Evolutionary conservation across 2,113 vertebrate genomes (phyloP), one percentile per base, ranked within the genome.

Genomic region (Gulo gulo): DNA sequence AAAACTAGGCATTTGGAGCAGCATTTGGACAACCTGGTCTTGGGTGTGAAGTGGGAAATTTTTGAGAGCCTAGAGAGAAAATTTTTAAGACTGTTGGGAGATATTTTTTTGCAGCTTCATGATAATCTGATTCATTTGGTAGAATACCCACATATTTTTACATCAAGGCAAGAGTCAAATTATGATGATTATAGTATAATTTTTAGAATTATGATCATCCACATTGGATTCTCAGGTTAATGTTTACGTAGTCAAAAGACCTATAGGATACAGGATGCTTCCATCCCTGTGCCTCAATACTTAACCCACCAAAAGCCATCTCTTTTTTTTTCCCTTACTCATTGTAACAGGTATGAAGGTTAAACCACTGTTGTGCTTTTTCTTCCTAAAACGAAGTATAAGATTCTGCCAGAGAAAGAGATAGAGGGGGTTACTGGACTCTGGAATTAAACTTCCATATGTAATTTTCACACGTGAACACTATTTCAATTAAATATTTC

Each of bases 391-490:
- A 91, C 47, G 21, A 95, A 91, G 21, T 7, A 16, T 10, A 55
- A 18, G 2, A 4, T 73, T 91, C 36, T 94, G 31, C 14, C 59
- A 90, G 73, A 88, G 74, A 36, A 91, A 96, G 14, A 87, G 55
- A 86, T n/a, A 82, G 0, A 81, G 39, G 11, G 59, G n/a, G 6
- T 81, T 88, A 55, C 4, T 59, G 3, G 69, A 20, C 9, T 94
- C 31, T 89, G 52, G 29, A 95, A 96, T 93, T 94, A 55, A 96
- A 88, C 4, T 63, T 92, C 31, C 67, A 92, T n/a, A 67, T 50
- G 5, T 83, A 79, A 52, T 87, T 96, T 94, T 95, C 57, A 96
- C 26, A 96, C 57, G 94, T 76, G 47, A 95, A 95, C n/a, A 95
- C 11, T 93, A 86, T 76, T 47, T 7, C 36, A 83, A 80, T 69